Percentiles rank a stretch among this genome's conserved stretches.
These are phyloP conservation scores for Eubucco bourcierii DNA, from an alignment of 2,113 vertebrate genomes.

Conservation along the genomic window DNA sequence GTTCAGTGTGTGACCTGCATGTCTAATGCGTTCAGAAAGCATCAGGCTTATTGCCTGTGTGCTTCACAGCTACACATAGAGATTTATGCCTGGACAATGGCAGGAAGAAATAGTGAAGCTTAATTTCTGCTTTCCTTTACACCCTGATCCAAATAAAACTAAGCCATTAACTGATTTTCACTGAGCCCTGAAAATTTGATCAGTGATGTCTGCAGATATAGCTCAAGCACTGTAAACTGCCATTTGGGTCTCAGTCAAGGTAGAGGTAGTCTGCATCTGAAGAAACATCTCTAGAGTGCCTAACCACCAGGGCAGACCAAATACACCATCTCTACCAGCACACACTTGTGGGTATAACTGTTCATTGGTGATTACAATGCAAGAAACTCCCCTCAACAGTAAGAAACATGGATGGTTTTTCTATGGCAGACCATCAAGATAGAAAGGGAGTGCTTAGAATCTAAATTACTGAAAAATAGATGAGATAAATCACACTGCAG, in stretches of 20 bases:
- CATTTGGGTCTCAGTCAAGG: neutral
- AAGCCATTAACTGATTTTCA: neutral
- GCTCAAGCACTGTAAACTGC: neutral
- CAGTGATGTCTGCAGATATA: neutral
- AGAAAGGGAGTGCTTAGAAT: neutral
- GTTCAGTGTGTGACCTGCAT: neutral
- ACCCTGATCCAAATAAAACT: neutral
- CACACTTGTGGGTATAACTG: neutral
- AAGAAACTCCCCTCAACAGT: neutral
- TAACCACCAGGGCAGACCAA: neutral
- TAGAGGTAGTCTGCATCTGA: accelerated
- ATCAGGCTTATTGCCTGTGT: neutral
- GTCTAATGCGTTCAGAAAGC: neutral
- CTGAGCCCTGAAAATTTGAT: neutral
- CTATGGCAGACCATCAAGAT: neutral
- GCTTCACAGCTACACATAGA: neutral
- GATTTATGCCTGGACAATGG: neutral
- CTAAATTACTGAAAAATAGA: neutral
- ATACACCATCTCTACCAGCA: neutral
- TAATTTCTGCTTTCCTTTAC: neutral
- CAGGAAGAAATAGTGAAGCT: neutral
- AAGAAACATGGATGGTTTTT: neutral
- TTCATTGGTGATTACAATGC: neutral
- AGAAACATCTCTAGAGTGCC: neutral
- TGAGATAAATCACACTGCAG: neutral